These are phyloP conservation scores for Alviniconcha marisindica DNA, from an alignment of 1,140 invertebrate genomes.

Conservation along the genomic window DNA sequence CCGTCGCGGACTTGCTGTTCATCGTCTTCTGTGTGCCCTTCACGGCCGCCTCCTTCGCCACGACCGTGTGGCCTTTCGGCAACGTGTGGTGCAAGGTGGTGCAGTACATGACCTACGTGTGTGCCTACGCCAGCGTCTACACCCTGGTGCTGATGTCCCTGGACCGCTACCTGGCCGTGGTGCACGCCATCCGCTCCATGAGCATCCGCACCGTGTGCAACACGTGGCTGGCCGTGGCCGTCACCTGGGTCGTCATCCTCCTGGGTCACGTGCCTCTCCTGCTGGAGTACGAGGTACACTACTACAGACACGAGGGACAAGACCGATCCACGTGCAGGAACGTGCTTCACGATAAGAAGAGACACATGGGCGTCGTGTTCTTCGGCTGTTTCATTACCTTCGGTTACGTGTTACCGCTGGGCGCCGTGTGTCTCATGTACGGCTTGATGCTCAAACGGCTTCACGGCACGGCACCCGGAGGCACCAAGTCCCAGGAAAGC, in stretches of 20 bases:
- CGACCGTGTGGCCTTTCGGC: conserved; percentile 89
- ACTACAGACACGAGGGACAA: conserved; percentile 77
- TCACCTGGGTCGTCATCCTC: conserved; percentile 87
- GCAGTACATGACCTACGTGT: conserved; percentile 84
- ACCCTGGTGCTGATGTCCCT: conserved; percentile 96
- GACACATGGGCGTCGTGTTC: conserved; percentile 55
- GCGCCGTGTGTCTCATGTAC: conserved; percentile 91
- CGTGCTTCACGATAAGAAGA: conserved; percentile 3
- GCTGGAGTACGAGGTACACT: conserved; percentile 84
- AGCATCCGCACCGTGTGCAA: conserved; percentile 90
- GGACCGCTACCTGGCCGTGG: conserved; percentile 95
- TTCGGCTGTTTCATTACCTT: conserved; percentile 76
- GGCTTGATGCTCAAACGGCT: conserved; percentile 89
- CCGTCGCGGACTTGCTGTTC: conserved; percentile 92
- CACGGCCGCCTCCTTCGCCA: conserved; percentile 75
- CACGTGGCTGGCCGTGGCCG: conserved; percentile 83
- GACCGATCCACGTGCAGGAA: conserved; percentile 66
- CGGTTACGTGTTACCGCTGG: conserved; percentile 76
- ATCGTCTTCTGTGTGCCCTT: conserved; percentile 95
- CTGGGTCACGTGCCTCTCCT: conserved; percentile 85
- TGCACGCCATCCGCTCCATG: conserved; percentile 94
- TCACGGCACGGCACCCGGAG: conserved; percentile 82
- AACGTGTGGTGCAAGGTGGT: conserved; percentile 93
- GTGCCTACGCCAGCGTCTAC: conserved; percentile 95
- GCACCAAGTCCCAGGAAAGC: conserved; percentile 83